Evolutionary conservation across 2,113 vertebrate species (phyloP), one percentile per base, ranked within the genome.

Genomic region (Coreoperca whiteheadi): DNA sequence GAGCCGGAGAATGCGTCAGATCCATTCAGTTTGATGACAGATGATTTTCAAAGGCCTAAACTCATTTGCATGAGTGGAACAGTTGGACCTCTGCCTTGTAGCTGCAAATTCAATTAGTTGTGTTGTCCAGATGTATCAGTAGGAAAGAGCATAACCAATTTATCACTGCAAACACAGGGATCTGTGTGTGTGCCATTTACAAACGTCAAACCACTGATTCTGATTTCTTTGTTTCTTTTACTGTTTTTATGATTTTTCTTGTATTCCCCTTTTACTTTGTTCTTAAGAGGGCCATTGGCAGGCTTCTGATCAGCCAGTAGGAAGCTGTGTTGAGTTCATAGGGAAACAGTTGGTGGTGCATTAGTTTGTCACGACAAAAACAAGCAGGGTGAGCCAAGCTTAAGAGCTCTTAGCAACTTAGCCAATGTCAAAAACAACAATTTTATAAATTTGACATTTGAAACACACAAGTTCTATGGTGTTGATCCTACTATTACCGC

Each of bases 21-120:
- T 72, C 21, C 1, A 6, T 18, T 88, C 65, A 48, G 39, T 74
- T 54, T 66, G 50, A 77, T 50, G 83, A 50, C 21, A 4, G 51
- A 48, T 32, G 71, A 73, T 50, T 76, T 74, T 68, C 50, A 66
- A 77, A 84, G 65, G 57, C 28, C 32, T 28, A n/a, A 43, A 67
- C 54, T 59, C 48, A 88, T 81, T 76, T 76, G 50, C 77, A 81
- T 63, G 75, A 67, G 32, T 16, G 53, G 50, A 79, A 71, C 43
- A 65, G 43, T 79, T 66, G 32, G 54, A 82, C 83, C 77, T 80
- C 84, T 82, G 66, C 48, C 59, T 66, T 84, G 70, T 65, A 60
- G 37, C 54, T 63, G 53, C 59, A 67, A 80, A 83, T 83, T 57
- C 59, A 81, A 79, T 90, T 83, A 77, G 57, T 11, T 28, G 4